Base-by-base conservation (phyloP, 2,888 invertebrate genomes). In the Thalpophila matura region DNA sequence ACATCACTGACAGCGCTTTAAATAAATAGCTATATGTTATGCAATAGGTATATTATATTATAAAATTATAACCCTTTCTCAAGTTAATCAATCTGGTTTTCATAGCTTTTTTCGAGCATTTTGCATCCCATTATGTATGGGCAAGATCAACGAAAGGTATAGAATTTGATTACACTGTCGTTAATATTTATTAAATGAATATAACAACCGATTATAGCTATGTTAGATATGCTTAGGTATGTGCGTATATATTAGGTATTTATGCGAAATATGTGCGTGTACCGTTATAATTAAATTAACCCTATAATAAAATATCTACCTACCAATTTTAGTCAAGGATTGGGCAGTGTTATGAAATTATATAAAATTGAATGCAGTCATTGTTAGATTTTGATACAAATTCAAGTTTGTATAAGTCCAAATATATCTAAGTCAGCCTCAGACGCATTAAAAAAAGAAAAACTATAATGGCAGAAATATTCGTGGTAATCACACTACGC, bases 261-360 rank as follows among this genome's bases (percentile, higher is more conserved):
- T n/a, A n/a, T 66, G 46, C 47, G 16, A 61, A 50, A 22, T 18
- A 26, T 56, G 67, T 71, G 73, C 73, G 61, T 64, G 33, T 35
- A 29, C 12, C 14, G 14, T 49, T 40, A n/a, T 40, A 27, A 54
- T 10, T 22, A 58, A 33, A n/a, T 26, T 61, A 61, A 38, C 1
- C 31, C 10, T 45, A 45, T 45, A 14, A 45, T 46, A 54, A 38
- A 51, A 50, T 38, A 47, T 46, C 33, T 54, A 54, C 14, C 51
- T 31, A 38, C 0, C 10, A 35, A 26, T 18, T 40, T 29, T 45
- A 71, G 26, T 40, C 6, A 38, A 43, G 1, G 12, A 72, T 40
- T 56, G 56, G 53, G 56, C 73, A 72, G 67, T 46, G 42, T 40
- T 53, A 18, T 20, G 24, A 3, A 6, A 31, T 42, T 24, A 4